Conservation (phyloP, 92 coral and sea anemone species). For the Nematostella vectensis region DNA sequence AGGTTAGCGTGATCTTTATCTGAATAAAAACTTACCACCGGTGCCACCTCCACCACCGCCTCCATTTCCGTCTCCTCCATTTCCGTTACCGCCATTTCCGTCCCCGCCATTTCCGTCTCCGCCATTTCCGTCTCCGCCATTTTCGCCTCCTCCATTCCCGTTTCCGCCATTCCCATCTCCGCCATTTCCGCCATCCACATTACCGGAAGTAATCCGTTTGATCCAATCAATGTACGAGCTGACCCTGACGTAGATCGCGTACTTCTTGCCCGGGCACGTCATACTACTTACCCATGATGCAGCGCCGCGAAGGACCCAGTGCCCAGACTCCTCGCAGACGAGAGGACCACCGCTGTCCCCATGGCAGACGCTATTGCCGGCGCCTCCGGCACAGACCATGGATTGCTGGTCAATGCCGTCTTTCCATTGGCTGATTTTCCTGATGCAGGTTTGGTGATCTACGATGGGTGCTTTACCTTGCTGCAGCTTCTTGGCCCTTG, state of each 20-base stretch:
- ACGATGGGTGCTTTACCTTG: neutral
- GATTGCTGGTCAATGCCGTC: neutral
- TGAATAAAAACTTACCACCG: no score
- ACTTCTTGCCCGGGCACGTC: slow-evolving; percentile 33
- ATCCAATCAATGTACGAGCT: slow-evolving; percentile 57
- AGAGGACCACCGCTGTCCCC: slow-evolving; percentile 48
- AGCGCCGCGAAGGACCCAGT: slow-evolving; percentile 52
- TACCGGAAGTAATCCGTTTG: slow-evolving; percentile 1
- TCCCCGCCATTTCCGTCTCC: neutral
- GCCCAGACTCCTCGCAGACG: slow-evolving; percentile 29
- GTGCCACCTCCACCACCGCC: no score
- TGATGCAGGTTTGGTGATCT: slow-evolving; percentile 1
- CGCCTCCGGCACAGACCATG: neutral
- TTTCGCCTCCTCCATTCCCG: no score
- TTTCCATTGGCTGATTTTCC: neutral
- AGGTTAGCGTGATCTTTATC: no score
- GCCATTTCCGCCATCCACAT: neutral
- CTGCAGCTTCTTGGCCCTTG: neutral
- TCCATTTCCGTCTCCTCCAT: neutral
- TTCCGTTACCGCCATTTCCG: neutral
- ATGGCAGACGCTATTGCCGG: no score
- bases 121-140: neutral
- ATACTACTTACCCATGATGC: slow-evolving; percentile 51
- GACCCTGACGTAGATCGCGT: slow-evolving; percentile 42
- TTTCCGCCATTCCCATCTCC: no score